A percentile compares a stretch with the other conserved stretches of the same genome.
These are phyloP conservation scores for Aptenodytes patagonicus DNA, from an alignment of 2,113 vertebrate species.

Conservation along the genomic window DNA sequence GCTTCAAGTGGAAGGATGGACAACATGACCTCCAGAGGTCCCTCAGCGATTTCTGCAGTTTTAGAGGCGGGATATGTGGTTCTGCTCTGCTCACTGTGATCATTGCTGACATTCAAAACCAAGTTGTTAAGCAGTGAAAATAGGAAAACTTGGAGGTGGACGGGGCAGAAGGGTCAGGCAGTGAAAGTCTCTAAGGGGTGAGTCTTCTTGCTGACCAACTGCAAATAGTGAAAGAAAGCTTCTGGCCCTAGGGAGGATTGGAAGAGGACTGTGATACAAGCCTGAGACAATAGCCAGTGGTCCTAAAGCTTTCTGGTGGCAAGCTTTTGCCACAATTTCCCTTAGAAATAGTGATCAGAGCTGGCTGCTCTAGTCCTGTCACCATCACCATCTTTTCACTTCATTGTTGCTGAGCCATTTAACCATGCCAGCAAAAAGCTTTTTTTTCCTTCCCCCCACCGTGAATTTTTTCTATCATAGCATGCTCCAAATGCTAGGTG, in stretches of 20 bases:
- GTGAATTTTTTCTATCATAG: neutral
- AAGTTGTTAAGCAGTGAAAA: neutral
- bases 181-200: neutral
- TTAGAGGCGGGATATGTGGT: fast-evolving
- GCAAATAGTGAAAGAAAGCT: neutral
- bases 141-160: neutral
- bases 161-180: neutral
- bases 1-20: neutral
- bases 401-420: neutral
- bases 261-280: neutral
- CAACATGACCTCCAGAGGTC: neutral
- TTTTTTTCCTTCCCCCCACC: fast-evolving
- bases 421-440: neutral
- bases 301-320: neutral
- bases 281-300: neutral
- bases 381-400: neutral
- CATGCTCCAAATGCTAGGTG: neutral
- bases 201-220: neutral
- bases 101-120: neutral
- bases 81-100: neutral
- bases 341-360: neutral
- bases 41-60: neutral
- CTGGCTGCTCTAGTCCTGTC: neutral
- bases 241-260: neutral
- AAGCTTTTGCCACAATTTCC: neutral